Conservation (phyloP, 1,140 invertebrate genomes). For the Macrobrachium nipponense region DNA sequence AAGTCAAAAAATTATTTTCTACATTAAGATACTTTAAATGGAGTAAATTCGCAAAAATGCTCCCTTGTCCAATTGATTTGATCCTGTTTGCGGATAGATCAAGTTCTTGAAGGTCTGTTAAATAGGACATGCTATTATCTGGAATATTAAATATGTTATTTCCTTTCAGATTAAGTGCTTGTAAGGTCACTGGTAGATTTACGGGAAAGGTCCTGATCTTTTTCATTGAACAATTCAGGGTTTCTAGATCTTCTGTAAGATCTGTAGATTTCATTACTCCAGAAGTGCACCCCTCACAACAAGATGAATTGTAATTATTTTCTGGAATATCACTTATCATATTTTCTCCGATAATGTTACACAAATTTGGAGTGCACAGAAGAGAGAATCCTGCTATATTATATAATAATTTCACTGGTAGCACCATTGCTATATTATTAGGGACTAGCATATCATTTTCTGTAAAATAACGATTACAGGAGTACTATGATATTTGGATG, state of each 20-base stretch:
- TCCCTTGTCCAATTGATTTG: constrained; percentile 65
- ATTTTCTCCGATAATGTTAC: too few species aligned
- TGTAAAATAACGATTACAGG: too few species aligned
- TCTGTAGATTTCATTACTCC: constrained; percentile 28
- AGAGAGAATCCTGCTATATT: too few species aligned
- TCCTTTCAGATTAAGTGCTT: constrained; percentile 50
- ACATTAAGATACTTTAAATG: constrained; percentile 64
- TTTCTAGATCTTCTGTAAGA: constrained; percentile 53
- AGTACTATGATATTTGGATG: too few species aligned
- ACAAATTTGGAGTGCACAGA: too few species aligned
- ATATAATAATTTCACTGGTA: too few species aligned
- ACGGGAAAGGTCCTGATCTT: constrained; percentile 45
- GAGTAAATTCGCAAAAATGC: constrained; percentile 65
- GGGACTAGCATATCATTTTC: too few species aligned
- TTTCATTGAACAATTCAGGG: constrained; percentile 48
- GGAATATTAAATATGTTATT: constrained; percentile 55
- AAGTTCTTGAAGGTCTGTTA: constrained; percentile 56
- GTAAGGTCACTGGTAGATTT: constrained; percentile 18
- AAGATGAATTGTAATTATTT: neutral
- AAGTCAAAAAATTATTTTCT: constrained; percentile 65
- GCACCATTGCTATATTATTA: too few species aligned
- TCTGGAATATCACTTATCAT: too few species aligned
- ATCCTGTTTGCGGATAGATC: constrained; percentile 66
- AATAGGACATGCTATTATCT: constrained; percentile 23
- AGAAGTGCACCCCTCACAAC: constrained; percentile 45